Conservation (phyloP, 1,140 invertebrate genomes). For the Caenorhabditis tropicalis region DNA sequence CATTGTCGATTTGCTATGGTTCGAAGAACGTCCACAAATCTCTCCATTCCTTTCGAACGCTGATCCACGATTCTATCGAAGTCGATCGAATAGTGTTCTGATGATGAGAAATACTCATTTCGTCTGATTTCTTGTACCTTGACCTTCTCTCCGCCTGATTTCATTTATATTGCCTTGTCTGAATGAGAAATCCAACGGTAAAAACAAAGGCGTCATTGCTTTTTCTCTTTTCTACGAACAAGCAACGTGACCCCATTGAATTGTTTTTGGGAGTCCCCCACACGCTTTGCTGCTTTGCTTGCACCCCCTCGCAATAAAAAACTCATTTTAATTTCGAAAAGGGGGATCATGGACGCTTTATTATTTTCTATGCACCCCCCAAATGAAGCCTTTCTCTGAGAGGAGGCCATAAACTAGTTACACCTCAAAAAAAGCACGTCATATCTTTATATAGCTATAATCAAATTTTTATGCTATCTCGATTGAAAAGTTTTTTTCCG, state of each 20-base stretch:
- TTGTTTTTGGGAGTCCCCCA: not conserved
- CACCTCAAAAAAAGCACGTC: not conserved
- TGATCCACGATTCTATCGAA: constrained; percentile 5
- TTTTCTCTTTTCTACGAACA: not conserved
- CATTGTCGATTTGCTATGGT: constrained; percentile 31
- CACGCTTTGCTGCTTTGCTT: not conserved
- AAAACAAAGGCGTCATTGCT: constrained; percentile 1
- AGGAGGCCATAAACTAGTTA: not conserved
- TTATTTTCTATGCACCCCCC: not conserved
- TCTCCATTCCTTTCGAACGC: constrained; percentile 23
- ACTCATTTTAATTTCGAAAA: not conserved
- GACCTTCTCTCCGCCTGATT: not conserved
- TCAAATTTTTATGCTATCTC: too few relatives aligned
- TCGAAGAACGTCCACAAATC: not conserved
- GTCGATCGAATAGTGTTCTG: constrained; percentile 11
- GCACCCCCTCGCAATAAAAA: not conserved
- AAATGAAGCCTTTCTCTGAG: not conserved
- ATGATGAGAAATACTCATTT: constrained; percentile 30
- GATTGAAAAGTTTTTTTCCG: too few relatives aligned
- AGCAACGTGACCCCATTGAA: constrained; percentile 3
- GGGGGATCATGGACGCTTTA: not conserved
- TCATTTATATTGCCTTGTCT: not conserved
- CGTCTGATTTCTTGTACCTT: not conserved
- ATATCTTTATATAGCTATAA: not conserved
- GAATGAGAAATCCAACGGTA: not conserved